Evolutionary conservation across 2,797 vertebrate species (phyloP).

Genomic region (Chromis chromis): DNA sequence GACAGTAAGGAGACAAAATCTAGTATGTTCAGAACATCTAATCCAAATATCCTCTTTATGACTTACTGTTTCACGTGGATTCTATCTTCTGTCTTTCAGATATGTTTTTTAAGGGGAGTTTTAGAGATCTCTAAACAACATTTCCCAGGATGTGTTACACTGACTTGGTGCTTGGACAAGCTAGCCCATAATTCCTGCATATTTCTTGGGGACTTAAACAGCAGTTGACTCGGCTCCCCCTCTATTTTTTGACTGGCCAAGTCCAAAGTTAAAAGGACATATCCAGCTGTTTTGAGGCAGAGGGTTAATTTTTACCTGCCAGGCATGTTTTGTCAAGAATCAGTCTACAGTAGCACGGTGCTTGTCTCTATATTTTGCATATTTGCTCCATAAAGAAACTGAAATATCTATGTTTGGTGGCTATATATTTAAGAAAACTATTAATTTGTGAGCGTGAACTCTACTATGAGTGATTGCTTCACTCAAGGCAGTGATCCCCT

Average conservation of each 20-base stretch:
- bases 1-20: background rate
- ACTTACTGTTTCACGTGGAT: background rate
- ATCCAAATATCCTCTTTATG: background rate
- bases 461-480: background rate
- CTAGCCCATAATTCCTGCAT: constrained; percentile 70
- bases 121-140: constrained; percentile 2
- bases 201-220: constrained; percentile 71
- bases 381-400: constrained; percentile 9
- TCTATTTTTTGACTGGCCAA: constrained; percentile 50
- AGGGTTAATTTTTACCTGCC: constrained; percentile 68
- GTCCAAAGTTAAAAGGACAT: constrained; percentile 68
- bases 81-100: background rate
- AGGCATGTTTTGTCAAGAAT: constrained; percentile 69
- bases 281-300: constrained; percentile 77
- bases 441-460: background rate
- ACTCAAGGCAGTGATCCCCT: background rate
- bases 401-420: background rate
- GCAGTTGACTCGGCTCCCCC: constrained; percentile 59
- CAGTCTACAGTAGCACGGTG: background rate
- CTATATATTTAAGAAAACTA: background rate
- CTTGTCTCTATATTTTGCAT: constrained; percentile 3
- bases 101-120: background rate
- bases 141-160: constrained; percentile 32
- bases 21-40: background rate
- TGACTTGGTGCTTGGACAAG: constrained; percentile 46